These are phyloP conservation scores for Ochotona curzoniae DNA, from an alignment of 2,113 vertebrate genomes.

Conservation along the genomic window DNA sequence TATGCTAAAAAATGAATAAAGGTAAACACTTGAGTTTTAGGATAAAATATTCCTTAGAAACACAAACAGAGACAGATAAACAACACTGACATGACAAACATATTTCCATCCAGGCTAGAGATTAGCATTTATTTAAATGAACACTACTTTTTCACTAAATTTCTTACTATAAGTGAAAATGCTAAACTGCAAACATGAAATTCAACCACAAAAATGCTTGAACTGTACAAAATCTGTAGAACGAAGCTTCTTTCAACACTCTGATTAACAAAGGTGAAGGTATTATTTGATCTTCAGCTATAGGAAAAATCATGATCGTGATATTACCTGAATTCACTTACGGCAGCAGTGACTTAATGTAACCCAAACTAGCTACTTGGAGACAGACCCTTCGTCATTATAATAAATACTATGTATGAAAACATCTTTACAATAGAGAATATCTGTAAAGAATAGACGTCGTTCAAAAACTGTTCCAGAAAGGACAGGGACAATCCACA, in stretches of 20 bases:
- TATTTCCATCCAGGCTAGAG: not conserved
- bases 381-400: not conserved
- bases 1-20: conserved; percentile 87
- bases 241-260: conserved; percentile 20
- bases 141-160: conserved; percentile 21
- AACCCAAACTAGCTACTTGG: conserved; percentile 30
- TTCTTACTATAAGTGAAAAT: conserved; percentile 6
- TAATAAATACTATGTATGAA: conserved; percentile 33
- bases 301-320: conserved; percentile 27
- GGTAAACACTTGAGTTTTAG: conserved; percentile 50
- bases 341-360: not conserved
- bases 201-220: conserved; percentile 33
- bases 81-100: conserved; percentile 48
- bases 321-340: not conserved
- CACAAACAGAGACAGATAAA: conserved; percentile 36
- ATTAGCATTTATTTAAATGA: conserved; percentile 29
- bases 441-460: conserved; percentile 22
- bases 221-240: conserved; percentile 43
- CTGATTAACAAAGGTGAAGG: conserved; percentile 10
- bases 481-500: conserved; percentile 1
- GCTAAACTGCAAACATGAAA: not conserved
- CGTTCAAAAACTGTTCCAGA: not conserved
- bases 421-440: conserved; percentile 45
- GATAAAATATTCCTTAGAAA: conserved; percentile 33
- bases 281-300: not conserved